Evolutionary conservation across 2,113 vertebrate species (phyloP).

Genomic region (Sturnira hondurensis): DNA sequence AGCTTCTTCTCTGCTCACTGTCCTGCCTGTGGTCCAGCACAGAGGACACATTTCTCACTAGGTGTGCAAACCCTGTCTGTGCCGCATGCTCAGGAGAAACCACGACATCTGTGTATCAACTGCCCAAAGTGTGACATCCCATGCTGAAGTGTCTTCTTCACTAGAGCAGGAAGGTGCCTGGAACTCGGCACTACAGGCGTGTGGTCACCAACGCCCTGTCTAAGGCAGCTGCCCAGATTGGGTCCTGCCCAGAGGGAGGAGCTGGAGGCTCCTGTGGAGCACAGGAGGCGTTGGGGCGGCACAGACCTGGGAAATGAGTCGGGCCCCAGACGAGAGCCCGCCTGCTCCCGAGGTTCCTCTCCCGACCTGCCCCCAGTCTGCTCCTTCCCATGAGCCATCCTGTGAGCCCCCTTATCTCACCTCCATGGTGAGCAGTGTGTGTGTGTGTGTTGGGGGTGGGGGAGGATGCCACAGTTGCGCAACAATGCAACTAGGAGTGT

Average conservation of each 20-base stretch:
- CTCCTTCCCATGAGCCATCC: neutral
- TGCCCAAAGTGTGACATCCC: neutral
- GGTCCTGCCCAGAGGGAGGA: neutral
- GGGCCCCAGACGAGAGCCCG: neutral
- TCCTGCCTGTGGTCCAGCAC: neutral
- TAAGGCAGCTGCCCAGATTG: neutral
- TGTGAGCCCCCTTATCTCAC: neutral
- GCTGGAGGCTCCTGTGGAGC: fast-evolving
- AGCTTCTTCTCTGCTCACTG: neutral
- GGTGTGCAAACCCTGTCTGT: neutral
- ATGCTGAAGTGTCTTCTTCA: neutral
- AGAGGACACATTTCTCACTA: neutral
- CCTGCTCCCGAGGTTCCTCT: neutral
- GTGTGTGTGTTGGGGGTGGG: no score
- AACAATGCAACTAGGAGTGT: neutral
- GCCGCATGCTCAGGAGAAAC: neutral
- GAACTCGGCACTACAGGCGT: neutral
- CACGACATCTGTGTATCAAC: neutral
- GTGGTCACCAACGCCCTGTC: neutral
- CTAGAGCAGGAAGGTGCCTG: neutral
- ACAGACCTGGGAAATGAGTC: neutral
- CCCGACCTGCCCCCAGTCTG: neutral
- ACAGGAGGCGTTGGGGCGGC: no score
- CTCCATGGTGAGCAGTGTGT: neutral
- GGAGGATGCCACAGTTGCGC: neutral